phyloP scores from a whole-genome alignment of 2,113 vertebrate species.

The Stomatorhinus ivindoensis region DNA sequence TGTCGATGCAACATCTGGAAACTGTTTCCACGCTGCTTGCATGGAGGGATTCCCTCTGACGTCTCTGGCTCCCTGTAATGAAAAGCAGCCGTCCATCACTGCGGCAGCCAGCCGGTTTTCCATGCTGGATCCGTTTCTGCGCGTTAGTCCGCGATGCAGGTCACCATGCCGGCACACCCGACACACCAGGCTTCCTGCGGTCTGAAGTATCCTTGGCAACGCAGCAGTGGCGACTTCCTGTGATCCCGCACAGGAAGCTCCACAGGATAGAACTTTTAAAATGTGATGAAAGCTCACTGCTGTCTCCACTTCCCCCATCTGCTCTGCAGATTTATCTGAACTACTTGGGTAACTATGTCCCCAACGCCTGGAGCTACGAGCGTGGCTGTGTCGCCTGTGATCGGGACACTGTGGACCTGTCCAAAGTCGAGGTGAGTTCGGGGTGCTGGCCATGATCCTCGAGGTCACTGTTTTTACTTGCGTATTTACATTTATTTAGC shows the following conservation, averaged over 20 bases:
- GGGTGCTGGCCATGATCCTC: neutral
- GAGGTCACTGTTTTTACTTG: neutral
- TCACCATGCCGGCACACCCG: neutral
- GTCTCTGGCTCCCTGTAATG: conserved; percentile 14
- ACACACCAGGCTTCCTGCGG: neutral
- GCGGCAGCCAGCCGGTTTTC: neutral
- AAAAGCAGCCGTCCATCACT: conserved; percentile 12
- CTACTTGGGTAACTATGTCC: conserved; percentile 91
- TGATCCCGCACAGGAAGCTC: neutral
- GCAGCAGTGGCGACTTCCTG: neutral
- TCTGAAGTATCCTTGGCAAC: neutral
- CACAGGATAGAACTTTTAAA: neutral
- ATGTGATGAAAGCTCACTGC: neutral
- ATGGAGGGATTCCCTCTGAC: conserved; percentile 17
- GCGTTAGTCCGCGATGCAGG: neutral
- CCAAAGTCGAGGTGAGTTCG: conserved; percentile 70
- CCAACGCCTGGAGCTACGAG: conserved; percentile 85
- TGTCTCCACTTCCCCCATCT: neutral
- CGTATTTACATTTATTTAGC: neutral
- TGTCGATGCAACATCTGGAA: conserved; percentile 26
- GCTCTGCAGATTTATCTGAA: conserved; percentile 80
- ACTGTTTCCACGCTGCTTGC: conserved; percentile 1
- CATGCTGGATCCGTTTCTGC: neutral
- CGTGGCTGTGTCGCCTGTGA: conserved; percentile 80
- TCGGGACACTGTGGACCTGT: conserved; percentile 71